These are phyloP conservation scores for Homalodisca vitripennis DNA, from an alignment of 1,140 invertebrate species.

Conservation along the genomic window DNA sequence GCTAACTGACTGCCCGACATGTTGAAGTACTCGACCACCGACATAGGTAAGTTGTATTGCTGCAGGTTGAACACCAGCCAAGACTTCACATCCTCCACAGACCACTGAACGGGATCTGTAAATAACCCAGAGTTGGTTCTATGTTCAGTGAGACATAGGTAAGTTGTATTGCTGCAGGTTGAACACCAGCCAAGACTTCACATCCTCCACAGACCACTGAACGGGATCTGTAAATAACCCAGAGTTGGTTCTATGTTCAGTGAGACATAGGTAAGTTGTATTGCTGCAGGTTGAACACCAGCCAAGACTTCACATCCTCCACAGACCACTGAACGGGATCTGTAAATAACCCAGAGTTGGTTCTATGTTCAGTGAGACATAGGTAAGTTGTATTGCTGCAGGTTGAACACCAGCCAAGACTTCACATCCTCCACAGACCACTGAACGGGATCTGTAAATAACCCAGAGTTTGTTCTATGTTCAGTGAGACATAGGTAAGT, in stretches of 20 bases:
- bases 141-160: too few relatives aligned
- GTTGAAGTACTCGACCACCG: conserved; percentile 70
- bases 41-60: conserved; percentile 69
- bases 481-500: conserved; percentile 66
- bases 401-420: conserved; percentile 83
- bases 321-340: conserved; percentile 83
- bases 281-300: conserved; percentile 79
- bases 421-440: conserved; percentile 83
- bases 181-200: conserved; percentile 84
- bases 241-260: too few relatives aligned
- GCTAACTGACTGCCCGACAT: conserved; percentile 75
- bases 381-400: conserved; percentile 70
- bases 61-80: conserved; percentile 84
- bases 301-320: conserved; percentile 81
- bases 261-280: conserved; percentile 68
- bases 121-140: too few relatives aligned
- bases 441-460: conserved; percentile 76
- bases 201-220: conserved; percentile 78
- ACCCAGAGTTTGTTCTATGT: too few relatives aligned
- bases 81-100: conserved; percentile 72
- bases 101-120: conserved; percentile 86
- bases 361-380: too few relatives aligned
- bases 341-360: too few relatives aligned
- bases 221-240: conserved; percentile 81
- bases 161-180: conserved; percentile 75